phyloP scores from a whole-genome alignment of 2,888 invertebrate genomes.

The Andrena bicolor region DNA sequence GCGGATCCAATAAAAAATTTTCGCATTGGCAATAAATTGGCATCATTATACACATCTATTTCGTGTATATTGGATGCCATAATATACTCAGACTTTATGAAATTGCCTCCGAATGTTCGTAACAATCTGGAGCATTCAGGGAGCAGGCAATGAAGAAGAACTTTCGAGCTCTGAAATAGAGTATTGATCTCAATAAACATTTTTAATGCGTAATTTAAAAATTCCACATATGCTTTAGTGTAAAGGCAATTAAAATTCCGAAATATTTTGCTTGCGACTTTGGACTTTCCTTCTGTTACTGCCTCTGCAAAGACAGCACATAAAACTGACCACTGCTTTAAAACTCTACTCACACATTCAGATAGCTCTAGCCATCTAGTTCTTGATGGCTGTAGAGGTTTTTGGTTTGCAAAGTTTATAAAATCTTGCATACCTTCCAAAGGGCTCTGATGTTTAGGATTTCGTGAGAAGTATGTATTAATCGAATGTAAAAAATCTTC shows the following conservation, averaged over 20 bases:
- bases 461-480: not conserved
- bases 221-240: not conserved
- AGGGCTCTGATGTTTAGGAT: not conserved
- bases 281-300: not conserved
- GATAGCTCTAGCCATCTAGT: not conserved
- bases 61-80: not conserved
- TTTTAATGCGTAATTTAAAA: not conserved
- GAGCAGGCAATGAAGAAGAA: not conserved
- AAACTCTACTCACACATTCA: not conserved
- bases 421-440: not conserved
- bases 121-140: not conserved
- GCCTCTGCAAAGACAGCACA: slow-evolving; percentile 3
- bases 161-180: not conserved
- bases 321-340: slow-evolving; percentile 6
- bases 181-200: not conserved
- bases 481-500: not conserved
- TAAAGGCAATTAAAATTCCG: not conserved
- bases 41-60: slow-evolving; percentile 7
- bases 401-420: not conserved
- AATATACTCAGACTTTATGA: not conserved
- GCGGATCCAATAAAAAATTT: not conserved
- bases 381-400: not conserved
- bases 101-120: not conserved
- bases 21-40: not conserved
- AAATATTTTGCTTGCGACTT: not conserved